Evolutionary conservation across 2,888 invertebrate genomes (phyloP).

Genomic region (Theodoxus fluviatilis): DNA sequence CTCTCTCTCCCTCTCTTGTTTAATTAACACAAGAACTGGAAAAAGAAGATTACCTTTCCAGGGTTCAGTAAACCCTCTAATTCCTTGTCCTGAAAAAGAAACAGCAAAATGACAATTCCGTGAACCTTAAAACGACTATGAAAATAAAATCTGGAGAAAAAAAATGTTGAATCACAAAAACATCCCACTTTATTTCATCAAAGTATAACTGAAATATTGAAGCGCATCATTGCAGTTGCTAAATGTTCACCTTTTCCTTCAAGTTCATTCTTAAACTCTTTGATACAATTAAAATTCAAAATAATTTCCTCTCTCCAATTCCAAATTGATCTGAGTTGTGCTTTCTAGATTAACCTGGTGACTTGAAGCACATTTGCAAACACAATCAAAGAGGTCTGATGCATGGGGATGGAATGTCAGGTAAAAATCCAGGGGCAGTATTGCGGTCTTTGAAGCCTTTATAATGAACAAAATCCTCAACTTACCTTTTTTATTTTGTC

Average conservation of each 20-base stretch:
- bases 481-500: constrained; percentile 62
- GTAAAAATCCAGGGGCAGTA: no score
- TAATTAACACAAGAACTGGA: not conserved
- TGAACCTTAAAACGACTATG: not conserved
- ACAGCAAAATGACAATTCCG: not conserved
- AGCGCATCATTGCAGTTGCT: no score
- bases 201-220: no score
- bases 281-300: not conserved
- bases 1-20: no score
- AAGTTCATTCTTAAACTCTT: not conserved
- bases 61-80: constrained; percentile 61
- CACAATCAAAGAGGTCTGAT: no score
- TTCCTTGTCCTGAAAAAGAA: constrained; percentile 55
- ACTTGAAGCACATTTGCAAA: no score
- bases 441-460: no score
- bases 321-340: no score
- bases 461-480: no score
- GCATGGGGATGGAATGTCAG: no score
- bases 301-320: not conserved
- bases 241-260: no score
- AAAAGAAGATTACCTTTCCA: constrained; percentile 33
- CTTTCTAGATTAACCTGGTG: no score
- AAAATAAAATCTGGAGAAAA: constrained; percentile 15
- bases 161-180: not conserved
- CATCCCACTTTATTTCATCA: not conserved